A percentile compares a stretch with the other conserved stretches of the same genome.
phyloP scores from a whole-genome alignment of 2,888 invertebrate genomes.

The Corythucha ciliata region DNA sequence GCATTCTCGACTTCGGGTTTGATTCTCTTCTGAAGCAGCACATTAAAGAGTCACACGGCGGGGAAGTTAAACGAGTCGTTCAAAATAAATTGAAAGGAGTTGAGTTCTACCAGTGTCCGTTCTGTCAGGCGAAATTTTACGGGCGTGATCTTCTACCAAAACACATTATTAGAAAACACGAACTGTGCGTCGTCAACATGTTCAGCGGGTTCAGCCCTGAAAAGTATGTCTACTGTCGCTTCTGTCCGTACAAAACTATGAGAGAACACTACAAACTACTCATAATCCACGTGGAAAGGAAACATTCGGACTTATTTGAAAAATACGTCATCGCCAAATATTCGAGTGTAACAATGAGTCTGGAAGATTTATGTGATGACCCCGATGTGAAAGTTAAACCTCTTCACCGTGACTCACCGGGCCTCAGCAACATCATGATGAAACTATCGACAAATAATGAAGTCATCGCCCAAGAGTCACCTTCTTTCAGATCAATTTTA shows the following conservation, averaged over 20 bases:
- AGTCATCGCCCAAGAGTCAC: background rate
- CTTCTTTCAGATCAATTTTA: constrained; percentile 21
- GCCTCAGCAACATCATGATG: background rate
- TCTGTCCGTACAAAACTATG: constrained; percentile 35
- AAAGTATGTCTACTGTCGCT: constrained; percentile 32
- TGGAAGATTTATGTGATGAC: constrained; percentile 25
- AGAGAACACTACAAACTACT: constrained; percentile 33
- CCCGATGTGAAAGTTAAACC: too few species aligned
- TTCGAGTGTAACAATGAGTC: constrained; percentile 25
- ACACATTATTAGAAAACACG: constrained; percentile 35
- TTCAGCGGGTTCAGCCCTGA: constrained; percentile 30
- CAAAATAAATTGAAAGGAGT: constrained; percentile 23
- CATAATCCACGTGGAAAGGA: constrained; percentile 35
- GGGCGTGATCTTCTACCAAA: constrained; percentile 33
- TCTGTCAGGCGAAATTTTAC: constrained; percentile 36
- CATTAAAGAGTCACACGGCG: constrained; percentile 31
- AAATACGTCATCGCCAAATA: constrained; percentile 30
- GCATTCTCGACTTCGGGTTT: constrained; percentile 34
- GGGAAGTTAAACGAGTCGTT: constrained; percentile 30
- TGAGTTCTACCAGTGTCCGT: constrained; percentile 34
- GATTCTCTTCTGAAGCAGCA: constrained; percentile 35
- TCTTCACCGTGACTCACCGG: too few species aligned
- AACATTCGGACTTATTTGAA: constrained; percentile 34
- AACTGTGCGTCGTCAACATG: constrained; percentile 32
- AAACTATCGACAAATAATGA: background rate